These are phyloP conservation scores for Myodes glareolus DNA, from an alignment of 2,113 vertebrate genomes.

Conservation along the genomic window DNA sequence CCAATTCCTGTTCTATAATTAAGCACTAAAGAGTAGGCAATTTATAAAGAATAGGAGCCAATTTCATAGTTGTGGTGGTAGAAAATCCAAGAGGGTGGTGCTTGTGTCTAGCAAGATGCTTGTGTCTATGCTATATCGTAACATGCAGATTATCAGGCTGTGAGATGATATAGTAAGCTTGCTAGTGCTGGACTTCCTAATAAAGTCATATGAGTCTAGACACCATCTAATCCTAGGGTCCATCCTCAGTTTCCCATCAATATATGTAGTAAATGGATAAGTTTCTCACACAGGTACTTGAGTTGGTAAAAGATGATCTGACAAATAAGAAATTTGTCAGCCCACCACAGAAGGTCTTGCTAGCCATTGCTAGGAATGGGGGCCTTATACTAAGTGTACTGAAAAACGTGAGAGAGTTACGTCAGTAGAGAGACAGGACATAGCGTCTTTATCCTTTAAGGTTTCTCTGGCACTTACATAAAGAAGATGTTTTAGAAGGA, in stretches of 20 bases:
- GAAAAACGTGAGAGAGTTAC: background rate
- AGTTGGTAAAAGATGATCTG: background rate
- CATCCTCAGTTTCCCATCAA: background rate
- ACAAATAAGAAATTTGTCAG: background rate
- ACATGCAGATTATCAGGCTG: background rate
- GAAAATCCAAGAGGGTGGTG: background rate
- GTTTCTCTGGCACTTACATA: background rate
- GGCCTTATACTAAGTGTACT: background rate
- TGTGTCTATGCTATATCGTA: background rate
- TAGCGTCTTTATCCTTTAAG: background rate
- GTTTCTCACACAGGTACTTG: background rate
- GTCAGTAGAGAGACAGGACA: background rate
- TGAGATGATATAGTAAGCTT: background rate
- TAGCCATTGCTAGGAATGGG: background rate
- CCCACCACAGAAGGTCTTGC: background rate
- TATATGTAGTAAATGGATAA: background rate
- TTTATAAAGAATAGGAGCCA: background rate
- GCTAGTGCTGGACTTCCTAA: background rate
- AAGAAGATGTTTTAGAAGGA: slow-evolving; percentile 11
- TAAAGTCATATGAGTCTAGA: no score
- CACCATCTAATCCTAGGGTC: background rate
- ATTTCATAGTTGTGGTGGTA: background rate
- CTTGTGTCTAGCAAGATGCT: background rate
- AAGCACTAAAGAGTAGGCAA: background rate
- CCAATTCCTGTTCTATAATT: background rate